phyloP scores from a whole-genome alignment of 1,140 invertebrate species.

The Pogonomyrmex californicus region DNA sequence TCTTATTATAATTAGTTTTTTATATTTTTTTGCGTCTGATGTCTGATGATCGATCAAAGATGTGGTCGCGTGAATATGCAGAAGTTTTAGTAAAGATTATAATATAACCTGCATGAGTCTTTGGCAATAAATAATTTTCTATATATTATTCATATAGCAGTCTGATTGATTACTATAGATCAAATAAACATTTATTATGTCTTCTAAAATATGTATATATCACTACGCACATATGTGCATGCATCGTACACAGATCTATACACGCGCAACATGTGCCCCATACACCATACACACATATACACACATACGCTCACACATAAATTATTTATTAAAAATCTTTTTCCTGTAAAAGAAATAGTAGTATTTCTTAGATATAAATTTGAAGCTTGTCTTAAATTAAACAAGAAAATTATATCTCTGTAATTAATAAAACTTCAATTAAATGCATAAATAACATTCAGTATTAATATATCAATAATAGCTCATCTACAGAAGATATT shows the following conservation, averaged over 20 bases:
- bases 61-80: too few species aligned
- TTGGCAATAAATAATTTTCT: slow-evolving; percentile 50
- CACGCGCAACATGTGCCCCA: too few species aligned
- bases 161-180: slow-evolving; percentile 19
- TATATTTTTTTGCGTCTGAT: too few species aligned
- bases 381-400: slow-evolving; percentile 5
- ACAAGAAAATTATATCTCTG: background rate
- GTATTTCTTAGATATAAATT: background rate
- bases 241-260: background rate
- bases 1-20: too few species aligned
- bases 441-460: background rate
- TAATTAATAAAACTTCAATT: background rate
- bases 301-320: background rate
- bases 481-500: background rate
- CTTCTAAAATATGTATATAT: slow-evolving; percentile 6
- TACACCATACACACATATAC: too few species aligned
- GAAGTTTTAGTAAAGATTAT: background rate
- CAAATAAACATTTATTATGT: slow-evolving; percentile 9
- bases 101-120: slow-evolving; percentile 12
- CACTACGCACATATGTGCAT: background rate
- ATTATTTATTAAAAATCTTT: slow-evolving; percentile 24
- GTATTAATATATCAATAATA: background rate
- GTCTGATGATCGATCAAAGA: too few species aligned
- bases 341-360: background rate
- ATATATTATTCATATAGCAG: slow-evolving; percentile 15